Base-by-base conservation (phyloP, 2,113 vertebrate species). In the Mesocricetus auratus region DNA sequence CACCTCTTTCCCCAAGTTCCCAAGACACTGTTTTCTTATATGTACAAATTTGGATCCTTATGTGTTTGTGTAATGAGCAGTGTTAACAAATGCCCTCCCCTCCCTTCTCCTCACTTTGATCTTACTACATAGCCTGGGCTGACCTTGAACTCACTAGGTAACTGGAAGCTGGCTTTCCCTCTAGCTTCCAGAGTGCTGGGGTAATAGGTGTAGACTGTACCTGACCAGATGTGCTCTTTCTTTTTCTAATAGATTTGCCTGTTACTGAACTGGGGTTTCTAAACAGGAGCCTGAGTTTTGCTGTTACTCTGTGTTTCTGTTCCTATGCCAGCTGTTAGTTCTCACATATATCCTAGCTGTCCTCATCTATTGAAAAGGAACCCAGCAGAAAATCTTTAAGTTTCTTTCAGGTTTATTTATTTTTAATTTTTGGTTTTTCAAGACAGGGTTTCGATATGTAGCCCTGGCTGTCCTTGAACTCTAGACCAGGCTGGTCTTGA, bases 351-450 rank as follows among this genome's bases (percentile, higher is more conserved):
- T 91, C 53, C 82, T 97, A 78, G 42, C 86, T 95, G 88, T 94
- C 78, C 19, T 94, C 33, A 66, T 95, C n/a, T 91, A n/a, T 78
- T 66, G 56, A 62, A 79, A 93, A 96, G 93, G 42, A 92, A 77
- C 73, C 81, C 86, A 74, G 39, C 90, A 73, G 97, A 91, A 83
- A 83, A 91, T 91, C 95, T 86, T 60, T 89, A 42, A 86, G 66
- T 7, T 93, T 97, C 68, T 97, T 95, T 91, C 31, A 89, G 79
- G 78, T n/a, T 71, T n/a, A 36, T 36, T 15, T 68, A 69, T 36
- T 69, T 71, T 71, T 71, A 21, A 21, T 71, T 71, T n/a, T n/a
- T 71, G 8, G 7, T n/a, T 71, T 71, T 71, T 64, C 9, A 8
- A 64, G 36, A n/a, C 17, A 92, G 69, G 26, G n/a, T 94, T 58